Evolutionary conservation across 2,113 vertebrate species (phyloP), one percentile per base, ranked within the genome.

Genomic region (Siniperca knerii): DNA sequence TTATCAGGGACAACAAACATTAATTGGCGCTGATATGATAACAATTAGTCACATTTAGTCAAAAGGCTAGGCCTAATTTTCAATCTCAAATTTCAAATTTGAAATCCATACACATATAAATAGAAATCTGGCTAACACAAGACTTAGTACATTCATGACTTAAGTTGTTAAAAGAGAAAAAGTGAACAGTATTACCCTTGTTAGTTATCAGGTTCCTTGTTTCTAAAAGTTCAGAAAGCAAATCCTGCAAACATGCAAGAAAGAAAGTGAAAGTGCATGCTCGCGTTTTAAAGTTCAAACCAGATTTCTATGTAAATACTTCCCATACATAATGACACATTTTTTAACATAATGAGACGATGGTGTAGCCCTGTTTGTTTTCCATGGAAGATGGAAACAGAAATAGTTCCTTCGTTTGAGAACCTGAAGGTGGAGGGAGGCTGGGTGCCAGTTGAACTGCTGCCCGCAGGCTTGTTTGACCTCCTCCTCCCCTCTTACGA

Each of bases 401-500:
- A 52, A 25, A 29, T 8, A 29, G 23, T 42, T 33, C 25, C 50
- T 61, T 37, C 13, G 52, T 80, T 54, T 48, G 69, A 46, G 54
- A 64, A 46, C 21, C 13, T 44, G 60, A 23, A 67, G 85, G 62
- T 37, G 55, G 40, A 76, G 23, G 55, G 52, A 77, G 46, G 61
- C 44, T 33, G 68, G 60, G 64, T 42, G 72, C 52, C n/a, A 61
- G 57, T 55, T 81, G 81, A 74, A 33, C 58, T 62, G 79, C 79
- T 52, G 84, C 89, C 92, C 90, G 79, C 65, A 84, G 88, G 84
- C 83, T 68, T 35, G 73, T 86, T 83, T 87, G 82, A 85, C 90
- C 89, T 75, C 75, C 60, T 81, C 77, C 35, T 68, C 78, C 68
- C 29, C 78, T 69, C 78, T 74, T 21, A 4, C 70, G 33, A 8